Percentiles rank a stretch among this genome's conserved stretches.
These are phyloP conservation scores for Saccopteryx leptura DNA, from an alignment of 2,113 vertebrate species.

Conservation along the genomic window DNA sequence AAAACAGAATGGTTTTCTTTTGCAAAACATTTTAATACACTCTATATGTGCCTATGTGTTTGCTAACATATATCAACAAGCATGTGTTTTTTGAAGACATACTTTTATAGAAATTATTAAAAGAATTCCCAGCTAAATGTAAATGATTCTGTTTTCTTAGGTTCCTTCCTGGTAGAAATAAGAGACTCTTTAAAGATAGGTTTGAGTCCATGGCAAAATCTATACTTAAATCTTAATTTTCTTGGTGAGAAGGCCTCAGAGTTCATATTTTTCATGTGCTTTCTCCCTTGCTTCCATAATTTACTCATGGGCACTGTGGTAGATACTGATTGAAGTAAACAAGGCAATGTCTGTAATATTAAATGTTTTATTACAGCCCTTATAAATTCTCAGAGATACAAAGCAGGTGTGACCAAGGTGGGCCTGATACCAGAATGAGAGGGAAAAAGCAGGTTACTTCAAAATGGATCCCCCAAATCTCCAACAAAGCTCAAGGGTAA, in stretches of 20 bases:
- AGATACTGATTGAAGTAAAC: not conserved
- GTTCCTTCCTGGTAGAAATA: not conserved
- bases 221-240: constrained; percentile 30
- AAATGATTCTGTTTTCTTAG: constrained; percentile 37
- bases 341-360: constrained; percentile 17
- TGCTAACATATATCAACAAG: not conserved
- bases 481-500: not conserved
- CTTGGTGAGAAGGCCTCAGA: not conserved
- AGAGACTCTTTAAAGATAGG: not conserved
- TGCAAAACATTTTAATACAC: constrained; percentile 14
- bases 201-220: constrained; percentile 24
- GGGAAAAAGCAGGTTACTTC: not conserved
- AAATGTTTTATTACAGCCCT: constrained; percentile 21
- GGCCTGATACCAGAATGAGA: not conserved
- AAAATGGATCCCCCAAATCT: not conserved
- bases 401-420: not conserved
- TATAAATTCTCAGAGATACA: not conserved
- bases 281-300: not conserved
- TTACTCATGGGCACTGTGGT: not conserved
- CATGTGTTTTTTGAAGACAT: constrained; percentile 2
- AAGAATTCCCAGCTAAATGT: not conserved
- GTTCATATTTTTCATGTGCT: not conserved
- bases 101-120: constrained; percentile 27
- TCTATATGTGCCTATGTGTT: not conserved
- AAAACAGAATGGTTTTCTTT: constrained; percentile 15